Evolutionary conservation across 2,113 vertebrate genomes (phyloP).

Genomic region (Phrynosoma blainvillii): DNA sequence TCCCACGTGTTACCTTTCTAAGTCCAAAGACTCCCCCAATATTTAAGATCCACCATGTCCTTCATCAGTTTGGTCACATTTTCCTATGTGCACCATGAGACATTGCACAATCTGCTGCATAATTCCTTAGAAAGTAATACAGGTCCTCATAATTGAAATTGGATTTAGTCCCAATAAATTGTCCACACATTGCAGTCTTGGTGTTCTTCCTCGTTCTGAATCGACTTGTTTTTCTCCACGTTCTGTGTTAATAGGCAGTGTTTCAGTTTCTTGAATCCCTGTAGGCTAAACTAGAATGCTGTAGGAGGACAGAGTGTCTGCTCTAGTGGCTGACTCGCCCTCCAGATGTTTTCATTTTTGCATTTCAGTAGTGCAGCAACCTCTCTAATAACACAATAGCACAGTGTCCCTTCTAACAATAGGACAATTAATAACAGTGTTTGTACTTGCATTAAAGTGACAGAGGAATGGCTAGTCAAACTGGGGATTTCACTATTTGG

Average conservation of each 20-base stretch:
- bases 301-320: neutral
- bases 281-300: neutral
- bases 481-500: neutral
- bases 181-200: neutral
- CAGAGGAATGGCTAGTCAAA: neutral
- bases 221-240: neutral
- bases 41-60: neutral
- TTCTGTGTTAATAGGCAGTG: neutral
- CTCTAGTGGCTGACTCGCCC: neutral
- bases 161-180: neutral
- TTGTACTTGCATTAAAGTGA: neutral
- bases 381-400: neutral
- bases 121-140: neutral
- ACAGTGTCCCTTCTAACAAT: neutral
- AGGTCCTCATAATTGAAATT: neutral
- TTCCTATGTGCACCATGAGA: neutral
- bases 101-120: too few species aligned
- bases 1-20: neutral
- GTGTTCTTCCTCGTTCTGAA: neutral
- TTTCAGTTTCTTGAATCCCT: neutral
- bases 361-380: neutral
- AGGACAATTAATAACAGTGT: neutral
- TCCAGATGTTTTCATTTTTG: neutral
- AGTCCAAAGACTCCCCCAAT: too few species aligned
- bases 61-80: neutral